Evolutionary conservation across 2,113 vertebrate species (phyloP), one percentile per base, ranked within the genome.

Genomic region (Shinisaurus crocodilurus): DNA sequence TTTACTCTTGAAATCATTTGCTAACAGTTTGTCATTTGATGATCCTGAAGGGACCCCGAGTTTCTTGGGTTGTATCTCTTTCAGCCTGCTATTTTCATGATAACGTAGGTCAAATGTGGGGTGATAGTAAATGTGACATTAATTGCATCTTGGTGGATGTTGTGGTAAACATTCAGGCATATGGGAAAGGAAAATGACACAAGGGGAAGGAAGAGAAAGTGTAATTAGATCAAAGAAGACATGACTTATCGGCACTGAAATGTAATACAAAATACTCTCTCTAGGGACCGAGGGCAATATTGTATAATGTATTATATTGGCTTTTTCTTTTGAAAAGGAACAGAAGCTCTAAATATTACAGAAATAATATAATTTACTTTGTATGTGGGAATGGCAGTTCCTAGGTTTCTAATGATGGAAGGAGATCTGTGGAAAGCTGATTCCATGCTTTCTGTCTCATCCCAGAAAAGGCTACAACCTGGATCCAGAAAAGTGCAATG

Each of bases 1-100:
- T 54, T 88, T 90, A 74, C 29, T 86, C 88, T 82, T 29, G 13
- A 83, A 89, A n/a, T 79, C 10, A 75, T 70, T 88, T 27, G 84
- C 67, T 48, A 32, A 7, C 50, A 23, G 50, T 70, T 48, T 60
- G 89, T 60, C 29, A 29, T 57, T 2, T 81, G 86, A 65, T 65
- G 57, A 60, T 72, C 5, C 67, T 60, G 82, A 13, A 82, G 63
- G 16, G 40, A 45, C 15, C 34, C 34, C 77, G 32, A 54, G 0
- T n/a, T 86, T 0, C 65, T 84, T 65, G 91, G 40, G 1, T 77
- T 90, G 45, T 40, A 20, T 86, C 57, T 85, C 32, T 77, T 43
- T 37, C 0, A 1, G 54, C 34, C 0, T 25, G 23, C 84, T 45
- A 50, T 54, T 88, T 75, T 54, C 50, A 57, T 57, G 82, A 0